Evolutionary conservation across 2,888 invertebrate genomes (phyloP).

Genomic region (Drosophila greeni): DNA sequence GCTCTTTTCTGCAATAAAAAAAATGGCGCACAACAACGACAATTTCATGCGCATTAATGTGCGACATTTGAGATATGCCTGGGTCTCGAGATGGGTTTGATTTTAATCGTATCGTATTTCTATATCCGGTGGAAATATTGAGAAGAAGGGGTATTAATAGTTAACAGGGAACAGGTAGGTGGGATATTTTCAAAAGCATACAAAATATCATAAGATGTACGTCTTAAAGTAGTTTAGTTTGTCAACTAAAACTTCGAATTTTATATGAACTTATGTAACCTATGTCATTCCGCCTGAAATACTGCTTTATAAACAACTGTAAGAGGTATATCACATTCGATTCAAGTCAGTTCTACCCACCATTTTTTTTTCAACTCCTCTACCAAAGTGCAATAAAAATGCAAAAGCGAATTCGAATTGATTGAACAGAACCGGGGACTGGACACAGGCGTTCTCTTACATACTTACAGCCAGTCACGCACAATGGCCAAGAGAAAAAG

Average conservation of each 20-base stretch:
- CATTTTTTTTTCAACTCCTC: slow-evolving; percentile 16
- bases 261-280: too few relatives aligned
- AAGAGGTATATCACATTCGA: not conserved
- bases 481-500: slow-evolving; percentile 16
- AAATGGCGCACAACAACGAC: slow-evolving; percentile 32
- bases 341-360: not conserved
- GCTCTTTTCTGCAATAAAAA: slow-evolving; percentile 48
- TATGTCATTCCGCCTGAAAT: too few relatives aligned
- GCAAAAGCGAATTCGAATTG: slow-evolving; percentile 62
- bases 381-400: slow-evolving; percentile 67
- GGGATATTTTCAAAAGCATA: not conserved
- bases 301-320: too few relatives aligned
- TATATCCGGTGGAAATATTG: not conserved
- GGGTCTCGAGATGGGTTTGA: slow-evolving; percentile 6
- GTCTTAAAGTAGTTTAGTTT: too few relatives aligned
- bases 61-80: slow-evolving; percentile 51
- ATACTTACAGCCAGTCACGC: slow-evolving; percentile 33
- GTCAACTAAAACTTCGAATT: too few relatives aligned
- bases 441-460: slow-evolving; percentile 12
- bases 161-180: not conserved
- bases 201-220: not conserved
- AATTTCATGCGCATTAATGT: slow-evolving; percentile 54
- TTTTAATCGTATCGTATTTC: slow-evolving; percentile 6
- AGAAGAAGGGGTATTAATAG: not conserved
- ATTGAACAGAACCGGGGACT: slow-evolving; percentile 46